Percentiles rank a stretch among this genome's conserved stretches.
phyloP scores from a whole-genome alignment of 2,797 vertebrate species.

The Taeniopygia guttata region DNA sequence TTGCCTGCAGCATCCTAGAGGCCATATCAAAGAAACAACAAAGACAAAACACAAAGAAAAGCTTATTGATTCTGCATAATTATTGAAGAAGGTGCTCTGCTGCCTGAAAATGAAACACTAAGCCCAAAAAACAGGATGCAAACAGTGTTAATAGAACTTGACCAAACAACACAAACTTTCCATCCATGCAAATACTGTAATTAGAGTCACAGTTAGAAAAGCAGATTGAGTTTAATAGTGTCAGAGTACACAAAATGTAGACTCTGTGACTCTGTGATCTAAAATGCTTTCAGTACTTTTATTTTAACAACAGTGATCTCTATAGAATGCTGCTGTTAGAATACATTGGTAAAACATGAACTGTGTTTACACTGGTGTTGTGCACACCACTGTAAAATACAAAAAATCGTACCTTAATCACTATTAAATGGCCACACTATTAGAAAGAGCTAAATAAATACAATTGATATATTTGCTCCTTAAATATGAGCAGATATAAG shows the following conservation, averaged over 20 bases:
- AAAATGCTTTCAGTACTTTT: constrained; percentile 62
- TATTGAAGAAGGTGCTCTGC: constrained; percentile 76
- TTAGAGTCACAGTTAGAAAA: constrained; percentile 74
- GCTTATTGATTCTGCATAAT: constrained; percentile 92
- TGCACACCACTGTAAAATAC: constrained; percentile 57
- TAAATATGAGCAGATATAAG: background rate
- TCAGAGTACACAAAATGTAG: constrained; percentile 76
- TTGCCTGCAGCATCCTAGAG: constrained; percentile 98
- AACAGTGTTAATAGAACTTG: constrained; percentile 71
- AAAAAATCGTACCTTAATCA: constrained; percentile 15
- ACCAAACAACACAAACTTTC: constrained; percentile 70
- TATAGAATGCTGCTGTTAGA: constrained; percentile 57
- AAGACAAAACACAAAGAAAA: constrained; percentile 87
- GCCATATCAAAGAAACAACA: constrained; percentile 90
- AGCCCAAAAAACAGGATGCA: constrained; percentile 75
- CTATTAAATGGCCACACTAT: constrained; percentile 35
- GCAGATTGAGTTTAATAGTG: constrained; percentile 72
- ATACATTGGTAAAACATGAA: constrained; percentile 72
- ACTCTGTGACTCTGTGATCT: constrained; percentile 66
- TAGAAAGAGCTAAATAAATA: constrained; percentile 40
- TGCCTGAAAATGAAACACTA: constrained; percentile 76
- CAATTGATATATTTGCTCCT: constrained; percentile 28
- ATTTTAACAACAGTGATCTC: constrained; percentile 69
- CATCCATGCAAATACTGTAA: constrained; percentile 72
- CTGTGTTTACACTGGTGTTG: no score